Evolutionary conservation across 2,888 invertebrate species (phyloP).

Genomic region (Bibio marci): DNA sequence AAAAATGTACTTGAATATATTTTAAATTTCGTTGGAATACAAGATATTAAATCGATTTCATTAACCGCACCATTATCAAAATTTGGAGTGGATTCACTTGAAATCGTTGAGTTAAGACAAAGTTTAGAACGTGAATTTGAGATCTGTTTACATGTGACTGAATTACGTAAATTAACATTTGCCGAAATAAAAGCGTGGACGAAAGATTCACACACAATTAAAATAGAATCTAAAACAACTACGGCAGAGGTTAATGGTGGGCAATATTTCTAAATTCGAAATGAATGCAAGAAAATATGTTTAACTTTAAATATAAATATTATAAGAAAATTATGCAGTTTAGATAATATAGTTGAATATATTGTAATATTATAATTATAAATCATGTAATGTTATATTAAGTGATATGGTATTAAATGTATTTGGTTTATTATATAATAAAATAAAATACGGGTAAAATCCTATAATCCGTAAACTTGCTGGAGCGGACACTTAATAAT

Average conservation of each 20-base stretch:
- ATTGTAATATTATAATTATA: no score
- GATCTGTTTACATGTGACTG: constrained; percentile 67
- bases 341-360: constrained; percentile 25
- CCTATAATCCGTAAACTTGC: no score
- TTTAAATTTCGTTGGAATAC: constrained; percentile 46
- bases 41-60: constrained; percentile 51
- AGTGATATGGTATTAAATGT: no score
- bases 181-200: no score
- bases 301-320: constrained; percentile 36
- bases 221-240: no score
- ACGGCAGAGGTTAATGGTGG: no score
- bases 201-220: no score
- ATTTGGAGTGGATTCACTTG: constrained; percentile 91
- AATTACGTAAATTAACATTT: constrained; percentile 38
- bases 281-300: constrained; percentile 41
- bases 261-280: constrained; percentile 21
- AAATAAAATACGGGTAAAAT: no score
- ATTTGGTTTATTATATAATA: no score
- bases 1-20: constrained; percentile 51
- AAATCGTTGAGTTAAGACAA: constrained; percentile 93
- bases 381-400: no score
- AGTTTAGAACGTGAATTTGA: constrained; percentile 79
- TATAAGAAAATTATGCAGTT: constrained; percentile 35
- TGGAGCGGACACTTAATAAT: no score
- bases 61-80: constrained; percentile 64